A percentile compares a stretch with the other conserved stretches of the same genome.
phyloP scores from a whole-genome alignment of 2,113 vertebrate genomes.

The Apodemus speciosus region DNA sequence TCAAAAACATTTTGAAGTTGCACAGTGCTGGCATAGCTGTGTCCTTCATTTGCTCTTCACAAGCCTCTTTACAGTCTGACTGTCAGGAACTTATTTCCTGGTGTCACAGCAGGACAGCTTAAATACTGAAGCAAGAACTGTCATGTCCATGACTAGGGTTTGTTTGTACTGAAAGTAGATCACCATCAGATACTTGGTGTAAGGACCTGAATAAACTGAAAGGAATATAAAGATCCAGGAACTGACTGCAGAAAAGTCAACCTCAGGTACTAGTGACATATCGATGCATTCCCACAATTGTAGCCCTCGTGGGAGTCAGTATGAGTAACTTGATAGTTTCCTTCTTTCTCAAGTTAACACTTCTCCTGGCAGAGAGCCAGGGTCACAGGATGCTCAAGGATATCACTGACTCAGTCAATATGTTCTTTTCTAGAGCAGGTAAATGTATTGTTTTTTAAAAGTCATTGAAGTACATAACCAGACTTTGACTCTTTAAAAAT shows the following conservation, averaged over 20 bases:
- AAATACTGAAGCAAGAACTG: not conserved
- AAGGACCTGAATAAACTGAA: conserved; percentile 21
- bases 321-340: not conserved
- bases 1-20: not conserved
- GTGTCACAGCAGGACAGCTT: not conserved
- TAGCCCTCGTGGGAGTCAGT: not conserved
- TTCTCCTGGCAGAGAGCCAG: not conserved
- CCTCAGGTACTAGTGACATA: not conserved
- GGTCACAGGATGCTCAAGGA: not conserved
- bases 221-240: not conserved
- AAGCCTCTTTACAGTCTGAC: not conserved
- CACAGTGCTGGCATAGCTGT: not conserved
- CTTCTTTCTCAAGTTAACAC: not conserved
- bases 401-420: not conserved
- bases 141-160: not conserved
- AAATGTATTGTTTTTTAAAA: not conserved
- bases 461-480: not conserved
- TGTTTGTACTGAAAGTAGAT: not conserved
- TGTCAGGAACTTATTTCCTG: conserved; percentile 23
- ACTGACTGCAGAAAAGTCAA: conserved; percentile 8
- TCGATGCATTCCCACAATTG: not conserved
- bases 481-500: not conserved
- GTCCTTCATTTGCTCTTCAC: not conserved
- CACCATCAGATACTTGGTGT: not conserved
- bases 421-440: not conserved